A percentile compares a stretch with the other conserved stretches of the same genome.
Conservation (phyloP, 2,797 vertebrate species). For the Pyrocephalus nanus region DNA sequence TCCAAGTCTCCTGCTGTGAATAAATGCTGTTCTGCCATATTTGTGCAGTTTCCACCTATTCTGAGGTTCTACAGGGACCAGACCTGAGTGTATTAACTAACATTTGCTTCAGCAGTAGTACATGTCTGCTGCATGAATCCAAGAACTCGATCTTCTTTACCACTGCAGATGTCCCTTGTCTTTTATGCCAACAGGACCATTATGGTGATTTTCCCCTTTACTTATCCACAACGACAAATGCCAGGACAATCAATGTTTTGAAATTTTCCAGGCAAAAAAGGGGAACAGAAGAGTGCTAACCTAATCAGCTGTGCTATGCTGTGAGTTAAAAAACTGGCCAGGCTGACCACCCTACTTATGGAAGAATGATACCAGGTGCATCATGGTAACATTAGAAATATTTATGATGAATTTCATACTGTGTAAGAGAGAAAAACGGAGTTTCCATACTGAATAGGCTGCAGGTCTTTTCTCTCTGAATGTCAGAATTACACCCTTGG, state of each 20-base stretch:
- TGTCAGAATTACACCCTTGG: slow-evolving; percentile 4
- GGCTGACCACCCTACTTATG: not conserved
- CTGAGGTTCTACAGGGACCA: not conserved
- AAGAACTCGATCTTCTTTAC: not conserved
- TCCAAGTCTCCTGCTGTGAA: not conserved
- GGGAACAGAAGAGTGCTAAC: not conserved
- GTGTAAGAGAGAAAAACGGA: not conserved
- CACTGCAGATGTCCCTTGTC: not conserved
- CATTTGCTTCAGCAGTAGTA: not conserved
- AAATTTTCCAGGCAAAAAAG: slow-evolving; percentile 8
- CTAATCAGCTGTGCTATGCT: not conserved
- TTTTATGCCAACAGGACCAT: slow-evolving; percentile 8
- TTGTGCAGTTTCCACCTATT: not conserved
- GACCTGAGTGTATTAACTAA: not conserved
- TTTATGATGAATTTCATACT: not conserved
- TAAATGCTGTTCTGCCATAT: not conserved
- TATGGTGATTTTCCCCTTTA: not conserved
- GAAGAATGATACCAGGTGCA: not conserved
- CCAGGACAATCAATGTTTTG: not conserved
- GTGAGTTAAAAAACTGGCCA: not conserved
- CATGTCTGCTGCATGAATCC: not conserved
- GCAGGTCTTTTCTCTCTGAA: not conserved
- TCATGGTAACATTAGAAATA: not conserved
- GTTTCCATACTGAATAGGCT: not conserved
- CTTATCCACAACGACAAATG: not conserved